Conservation (phyloP, 2,888 invertebrate genomes). For the Tipula lateralis region DNA sequence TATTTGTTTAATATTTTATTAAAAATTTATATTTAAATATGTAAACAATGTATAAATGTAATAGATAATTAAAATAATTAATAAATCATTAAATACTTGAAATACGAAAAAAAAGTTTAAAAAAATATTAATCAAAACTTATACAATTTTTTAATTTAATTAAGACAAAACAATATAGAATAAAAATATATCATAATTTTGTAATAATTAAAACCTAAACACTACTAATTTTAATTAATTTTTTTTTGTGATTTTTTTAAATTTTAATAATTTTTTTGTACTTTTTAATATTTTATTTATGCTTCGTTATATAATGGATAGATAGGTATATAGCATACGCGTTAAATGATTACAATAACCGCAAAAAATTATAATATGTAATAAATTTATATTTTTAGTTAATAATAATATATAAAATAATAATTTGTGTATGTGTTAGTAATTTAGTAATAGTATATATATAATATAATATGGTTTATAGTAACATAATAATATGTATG, state of each 20-base stretch:
- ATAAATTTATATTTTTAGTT: background rate
- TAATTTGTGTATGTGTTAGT: background rate
- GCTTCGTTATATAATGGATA: constrained; percentile 19
- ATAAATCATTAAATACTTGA: background rate
- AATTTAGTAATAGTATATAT: background rate
- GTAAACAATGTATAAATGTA: background rate
- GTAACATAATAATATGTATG: background rate
- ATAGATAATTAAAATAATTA: background rate
- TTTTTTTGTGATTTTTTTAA: background rate
- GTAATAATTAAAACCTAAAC: background rate
- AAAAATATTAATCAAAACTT: background rate
- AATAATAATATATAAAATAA: background rate
- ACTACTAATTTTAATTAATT: background rate
- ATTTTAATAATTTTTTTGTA: constrained; percentile 3
- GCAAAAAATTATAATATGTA: background rate
- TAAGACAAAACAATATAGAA: background rate
- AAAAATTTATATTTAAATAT: background rate
- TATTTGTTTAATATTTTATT: background rate
- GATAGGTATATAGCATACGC: constrained; percentile 5
- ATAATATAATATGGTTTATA: background rate
- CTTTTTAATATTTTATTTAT: background rate
- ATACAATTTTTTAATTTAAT: background rate
- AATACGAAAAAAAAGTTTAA: background rate
- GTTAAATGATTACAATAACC: background rate
- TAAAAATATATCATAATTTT: constrained; percentile 15